Conservation (phyloP, 2,797 vertebrate genomes). For the Spheniscus humboldti region DNA sequence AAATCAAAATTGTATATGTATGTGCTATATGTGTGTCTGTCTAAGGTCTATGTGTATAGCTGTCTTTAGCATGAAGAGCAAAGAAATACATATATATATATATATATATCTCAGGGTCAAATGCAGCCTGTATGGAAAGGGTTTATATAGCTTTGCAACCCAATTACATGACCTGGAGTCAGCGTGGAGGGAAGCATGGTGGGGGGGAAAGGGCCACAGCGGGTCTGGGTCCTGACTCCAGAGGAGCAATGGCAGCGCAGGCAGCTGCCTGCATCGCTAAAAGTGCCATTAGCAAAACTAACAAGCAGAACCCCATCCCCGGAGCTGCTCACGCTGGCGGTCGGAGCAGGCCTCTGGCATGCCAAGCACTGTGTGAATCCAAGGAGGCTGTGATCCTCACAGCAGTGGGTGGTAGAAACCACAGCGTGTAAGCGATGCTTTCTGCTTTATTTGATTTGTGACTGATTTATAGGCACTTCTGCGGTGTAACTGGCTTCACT, state of each 20-base stretch:
- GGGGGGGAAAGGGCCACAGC: fast-evolving
- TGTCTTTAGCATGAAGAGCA: neutral
- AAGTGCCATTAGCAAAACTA: neutral
- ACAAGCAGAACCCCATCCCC: fast-evolving
- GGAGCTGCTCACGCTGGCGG: neutral
- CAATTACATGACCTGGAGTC: neutral
- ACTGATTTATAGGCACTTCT: neutral
- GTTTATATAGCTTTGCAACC: neutral
- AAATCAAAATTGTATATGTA: neutral
- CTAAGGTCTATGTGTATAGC: neutral
- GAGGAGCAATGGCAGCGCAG: neutral
- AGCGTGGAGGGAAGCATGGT: fast-evolving
- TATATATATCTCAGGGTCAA: neutral
- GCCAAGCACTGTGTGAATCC: neutral
- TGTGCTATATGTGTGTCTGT: neutral
- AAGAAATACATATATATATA: neutral
- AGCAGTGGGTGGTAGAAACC: constrained; percentile 25
- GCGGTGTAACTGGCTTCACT: neutral
- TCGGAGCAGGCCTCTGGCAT: neutral
- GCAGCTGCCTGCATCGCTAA: neutral
- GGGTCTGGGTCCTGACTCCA: neutral
- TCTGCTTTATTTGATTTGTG: neutral
- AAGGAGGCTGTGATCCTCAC: neutral
- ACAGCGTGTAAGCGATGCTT: neutral
- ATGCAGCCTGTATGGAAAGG: neutral